phyloP scores from a whole-genome alignment of 2,888 invertebrate species.

The Pteria penguin region DNA sequence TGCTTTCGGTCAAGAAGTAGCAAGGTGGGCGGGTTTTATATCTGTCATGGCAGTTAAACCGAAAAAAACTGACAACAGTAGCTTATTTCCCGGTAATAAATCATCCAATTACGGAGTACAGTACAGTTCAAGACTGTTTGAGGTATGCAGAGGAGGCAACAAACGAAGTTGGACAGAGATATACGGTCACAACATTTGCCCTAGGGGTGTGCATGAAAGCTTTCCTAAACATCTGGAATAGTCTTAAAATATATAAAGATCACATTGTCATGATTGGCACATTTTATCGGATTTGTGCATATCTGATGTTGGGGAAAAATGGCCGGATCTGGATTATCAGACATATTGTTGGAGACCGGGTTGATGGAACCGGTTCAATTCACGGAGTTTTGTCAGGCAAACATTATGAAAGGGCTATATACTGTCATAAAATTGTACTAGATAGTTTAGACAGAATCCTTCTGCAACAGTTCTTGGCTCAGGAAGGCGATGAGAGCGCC shows the following conservation, averaged over 20 bases:
- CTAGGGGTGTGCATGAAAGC: slow-evolving; percentile 38
- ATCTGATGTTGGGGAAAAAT: slow-evolving; percentile 41
- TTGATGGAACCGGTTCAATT: slow-evolving; percentile 52
- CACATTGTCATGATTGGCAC: slow-evolving; percentile 35
- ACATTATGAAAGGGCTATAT: slow-evolving; percentile 48
- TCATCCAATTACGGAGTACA: slow-evolving; percentile 54
- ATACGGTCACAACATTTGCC: slow-evolving; percentile 56
- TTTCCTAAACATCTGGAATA: slow-evolving; percentile 5
- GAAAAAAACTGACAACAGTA: slow-evolving; percentile 45
- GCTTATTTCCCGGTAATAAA: slow-evolving; percentile 56
- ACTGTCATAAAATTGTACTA: slow-evolving; percentile 48
- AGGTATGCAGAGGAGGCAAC: slow-evolving; percentile 41
- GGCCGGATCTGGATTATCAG: slow-evolving; percentile 35
- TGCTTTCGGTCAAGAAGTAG: slow-evolving; percentile 29
- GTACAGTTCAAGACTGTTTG: slow-evolving; percentile 49
- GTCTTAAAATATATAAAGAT: neutral
- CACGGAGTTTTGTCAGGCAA: slow-evolving; percentile 49
- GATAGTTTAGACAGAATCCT: slow-evolving; percentile 45
- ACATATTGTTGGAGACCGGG: slow-evolving; percentile 38
- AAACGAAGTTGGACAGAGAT: slow-evolving; percentile 49
- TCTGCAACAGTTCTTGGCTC: no score
- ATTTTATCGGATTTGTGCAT: slow-evolving; percentile 22
- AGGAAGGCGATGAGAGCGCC: no score
- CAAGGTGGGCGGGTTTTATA: slow-evolving; percentile 50
- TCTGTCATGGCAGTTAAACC: slow-evolving; percentile 47